Percentiles rank a stretch among this genome's conserved stretches.
These are phyloP conservation scores for Anticlea derivata DNA, from an alignment of 2,888 invertebrate species.

Conservation along the genomic window DNA sequence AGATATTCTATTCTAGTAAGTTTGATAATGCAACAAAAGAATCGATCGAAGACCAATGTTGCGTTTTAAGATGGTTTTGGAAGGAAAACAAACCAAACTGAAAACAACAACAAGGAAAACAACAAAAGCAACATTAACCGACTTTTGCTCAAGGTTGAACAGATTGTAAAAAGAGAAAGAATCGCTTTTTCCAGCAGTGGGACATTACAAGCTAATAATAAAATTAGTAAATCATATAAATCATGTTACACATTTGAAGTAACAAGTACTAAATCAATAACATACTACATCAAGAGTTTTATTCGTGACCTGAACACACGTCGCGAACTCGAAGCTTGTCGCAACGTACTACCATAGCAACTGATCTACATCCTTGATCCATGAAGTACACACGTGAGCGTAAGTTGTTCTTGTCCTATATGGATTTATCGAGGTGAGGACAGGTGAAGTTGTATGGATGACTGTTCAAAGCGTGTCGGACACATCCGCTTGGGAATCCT, in stretches of 20 bases:
- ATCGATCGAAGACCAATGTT: no score
- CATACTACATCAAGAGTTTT: slow-evolving; percentile 26
- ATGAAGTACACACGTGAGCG: slow-evolving; percentile 29
- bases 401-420: slow-evolving; percentile 21
- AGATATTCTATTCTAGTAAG: no score
- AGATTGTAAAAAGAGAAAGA: no score
- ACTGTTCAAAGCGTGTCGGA: slow-evolving; percentile 31
- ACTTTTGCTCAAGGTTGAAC: no score
- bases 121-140: no score
- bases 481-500: slow-evolving; percentile 47
- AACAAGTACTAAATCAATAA: slow-evolving; percentile 14
- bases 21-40: no score
- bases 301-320: slow-evolving; percentile 62
- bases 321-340: slow-evolving; percentile 41
- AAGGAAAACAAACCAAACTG: no score
- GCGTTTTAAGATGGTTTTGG: no score
- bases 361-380: slow-evolving; percentile 61
- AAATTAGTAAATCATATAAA: slow-evolving; percentile 2
- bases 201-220: no score
- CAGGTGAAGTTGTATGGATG: slow-evolving; percentile 27
- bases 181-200: no score
- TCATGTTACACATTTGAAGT: slow-evolving; percentile 26
- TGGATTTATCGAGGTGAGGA: slow-evolving; percentile 23
- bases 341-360: slow-evolving; percentile 52
- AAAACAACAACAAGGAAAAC: no score